Percentiles rank a stretch among this genome's conserved stretches.
Conservation (phyloP, 2,888 invertebrate species). For the Meganola albula region DNA sequence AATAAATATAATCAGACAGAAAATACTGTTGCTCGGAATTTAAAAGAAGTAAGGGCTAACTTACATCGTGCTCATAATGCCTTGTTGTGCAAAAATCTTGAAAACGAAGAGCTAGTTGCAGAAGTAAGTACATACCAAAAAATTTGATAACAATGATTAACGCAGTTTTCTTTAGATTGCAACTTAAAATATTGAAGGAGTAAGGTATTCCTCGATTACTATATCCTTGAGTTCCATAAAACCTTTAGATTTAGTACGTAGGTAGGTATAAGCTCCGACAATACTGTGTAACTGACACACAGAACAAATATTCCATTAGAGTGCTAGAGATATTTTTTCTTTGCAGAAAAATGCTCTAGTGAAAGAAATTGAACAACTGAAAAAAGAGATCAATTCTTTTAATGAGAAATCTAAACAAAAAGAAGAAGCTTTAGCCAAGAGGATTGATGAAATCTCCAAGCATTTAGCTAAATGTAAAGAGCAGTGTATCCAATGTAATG, state of each 20-base stretch:
- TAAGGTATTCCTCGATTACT: no score
- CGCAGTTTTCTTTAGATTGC: no score
- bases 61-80: constrained; percentile 51
- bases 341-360: constrained; percentile 50
- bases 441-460: constrained; percentile 39
- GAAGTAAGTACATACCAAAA: constrained; percentile 54
- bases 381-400: constrained; percentile 42
- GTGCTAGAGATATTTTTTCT: no score
- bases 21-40: constrained; percentile 40
- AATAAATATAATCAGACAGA: constrained; percentile 43
- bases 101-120: constrained; percentile 53
- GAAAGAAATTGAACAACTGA: constrained; percentile 48
- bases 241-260: no score
- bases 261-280: no score
- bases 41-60: constrained; percentile 56
- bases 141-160: no score
- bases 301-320: no score
- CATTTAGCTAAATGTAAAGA: constrained; percentile 38
- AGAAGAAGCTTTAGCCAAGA: constrained; percentile 35
- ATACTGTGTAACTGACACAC: no score
- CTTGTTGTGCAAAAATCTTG: constrained; percentile 53
- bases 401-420: constrained; percentile 51
- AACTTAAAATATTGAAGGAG: no score
- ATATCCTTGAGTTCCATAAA: no score
- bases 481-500: constrained; percentile 48